These are phyloP conservation scores for Sebastes miniatus DNA, from an alignment of 2,797 vertebrate genomes.

Conservation along the genomic window DNA sequence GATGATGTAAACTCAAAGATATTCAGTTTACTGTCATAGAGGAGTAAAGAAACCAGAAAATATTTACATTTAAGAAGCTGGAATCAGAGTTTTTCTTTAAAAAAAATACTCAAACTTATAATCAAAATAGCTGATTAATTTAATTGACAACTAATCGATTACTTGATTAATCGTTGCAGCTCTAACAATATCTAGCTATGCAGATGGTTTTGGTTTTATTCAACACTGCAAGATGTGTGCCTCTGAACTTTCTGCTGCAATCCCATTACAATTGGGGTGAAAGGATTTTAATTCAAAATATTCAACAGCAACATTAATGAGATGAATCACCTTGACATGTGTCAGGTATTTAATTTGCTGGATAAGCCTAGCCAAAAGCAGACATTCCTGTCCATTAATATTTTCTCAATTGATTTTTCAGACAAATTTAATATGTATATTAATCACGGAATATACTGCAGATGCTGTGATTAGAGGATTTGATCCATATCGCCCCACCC, in stretches of 20 bases:
- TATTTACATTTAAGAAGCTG: too few relatives aligned
- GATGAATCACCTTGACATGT: neutral
- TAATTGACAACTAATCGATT: too few relatives aligned
- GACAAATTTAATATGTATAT: neutral
- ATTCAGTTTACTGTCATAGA: too few relatives aligned
- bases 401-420: neutral
- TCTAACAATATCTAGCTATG: fast-evolving
- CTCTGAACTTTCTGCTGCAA: neutral
- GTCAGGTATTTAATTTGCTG: neutral
- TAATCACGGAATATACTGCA: neutral
- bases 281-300: neutral
- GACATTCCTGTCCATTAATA: neutral
- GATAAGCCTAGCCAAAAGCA: neutral
- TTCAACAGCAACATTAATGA: too few relatives aligned
- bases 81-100: too few relatives aligned
- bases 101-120: too few relatives aligned
- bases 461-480: neutral
- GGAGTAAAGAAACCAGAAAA: too few relatives aligned
- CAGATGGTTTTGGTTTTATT: neutral
- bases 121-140: too few relatives aligned
- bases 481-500: neutral
- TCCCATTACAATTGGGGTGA: neutral
- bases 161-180: too few relatives aligned
- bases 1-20: too few relatives aligned
- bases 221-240: neutral